These are phyloP conservation scores for Mionectes olivaceus DNA, from an alignment of 2,797 vertebrate genomes.

Conservation along the genomic window DNA sequence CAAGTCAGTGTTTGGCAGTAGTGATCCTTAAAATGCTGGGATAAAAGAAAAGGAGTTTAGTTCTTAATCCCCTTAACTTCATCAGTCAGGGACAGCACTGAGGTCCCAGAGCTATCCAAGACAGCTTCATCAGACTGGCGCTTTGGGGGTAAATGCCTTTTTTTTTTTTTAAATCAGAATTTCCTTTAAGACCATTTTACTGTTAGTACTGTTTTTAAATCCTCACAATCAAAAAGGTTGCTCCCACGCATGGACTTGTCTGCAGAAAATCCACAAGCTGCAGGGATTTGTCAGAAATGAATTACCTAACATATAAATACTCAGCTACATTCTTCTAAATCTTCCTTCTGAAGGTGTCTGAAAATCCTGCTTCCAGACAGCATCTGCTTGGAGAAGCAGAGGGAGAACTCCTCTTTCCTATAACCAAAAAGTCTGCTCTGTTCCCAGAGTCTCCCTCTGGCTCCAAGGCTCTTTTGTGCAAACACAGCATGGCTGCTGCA, in stretches of 20 bases:
- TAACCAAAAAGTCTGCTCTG: rapidly evolving
- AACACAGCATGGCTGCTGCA: rapidly evolving
- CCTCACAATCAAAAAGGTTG: background rate
- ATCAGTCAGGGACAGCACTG: background rate
- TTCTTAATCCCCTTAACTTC: background rate
- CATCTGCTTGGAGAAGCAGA: background rate
- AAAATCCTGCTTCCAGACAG: background rate
- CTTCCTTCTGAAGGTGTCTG: background rate
- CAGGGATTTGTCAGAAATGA: background rate
- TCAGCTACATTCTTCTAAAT: background rate
- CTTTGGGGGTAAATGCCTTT: background rate
- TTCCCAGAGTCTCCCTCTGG: background rate
- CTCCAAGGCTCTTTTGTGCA: background rate
- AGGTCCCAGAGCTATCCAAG: background rate
- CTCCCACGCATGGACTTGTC: background rate
- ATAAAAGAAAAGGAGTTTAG: background rate
- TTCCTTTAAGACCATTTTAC: background rate
- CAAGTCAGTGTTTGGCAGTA: background rate
- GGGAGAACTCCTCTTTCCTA: background rate
- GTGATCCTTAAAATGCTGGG: background rate
- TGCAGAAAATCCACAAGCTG: background rate
- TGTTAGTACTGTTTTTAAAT: background rate
- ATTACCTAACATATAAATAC: background rate
- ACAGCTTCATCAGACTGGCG: background rate
- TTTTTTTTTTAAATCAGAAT: background rate